phyloP scores from a whole-genome alignment of 2,888 invertebrate genomes.

The Mesodorylaimus sp. region DNA sequence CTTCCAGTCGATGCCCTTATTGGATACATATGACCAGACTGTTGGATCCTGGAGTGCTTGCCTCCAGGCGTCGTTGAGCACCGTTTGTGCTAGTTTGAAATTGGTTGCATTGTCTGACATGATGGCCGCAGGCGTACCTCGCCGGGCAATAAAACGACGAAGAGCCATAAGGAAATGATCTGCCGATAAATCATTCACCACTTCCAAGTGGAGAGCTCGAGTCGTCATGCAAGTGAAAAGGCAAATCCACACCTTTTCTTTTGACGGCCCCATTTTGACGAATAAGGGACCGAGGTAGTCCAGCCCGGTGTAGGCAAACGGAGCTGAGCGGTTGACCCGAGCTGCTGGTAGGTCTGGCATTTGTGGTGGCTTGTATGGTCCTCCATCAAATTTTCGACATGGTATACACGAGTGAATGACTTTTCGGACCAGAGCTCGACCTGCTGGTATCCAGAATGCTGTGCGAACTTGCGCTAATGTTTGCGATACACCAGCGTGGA shows the following conservation, averaged over 20 bases:
- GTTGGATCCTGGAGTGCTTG: no score
- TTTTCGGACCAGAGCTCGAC: no score
- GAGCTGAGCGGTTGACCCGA: no score
- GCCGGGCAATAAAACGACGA: conserved; percentile 24
- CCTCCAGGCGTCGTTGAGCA: no score
- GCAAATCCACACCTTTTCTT: conserved; percentile 25
- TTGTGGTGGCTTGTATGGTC: no score
- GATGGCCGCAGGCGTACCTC: conserved; percentile 24
- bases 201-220: conserved; percentile 31
- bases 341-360: no score
- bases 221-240: conserved; percentile 32
- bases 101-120: conserved; percentile 32
- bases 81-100: conserved; percentile 28
- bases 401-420: no score
- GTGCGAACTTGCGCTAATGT: no score
- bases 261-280: conserved; percentile 15
- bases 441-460: no score
- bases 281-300: conserved; percentile 31
- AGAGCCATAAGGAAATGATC: conserved; percentile 23
- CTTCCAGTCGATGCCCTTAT: conserved; percentile 18
- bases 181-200: conserved; percentile 22
- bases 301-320: conserved; percentile 19
- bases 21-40: conserved; percentile 6
- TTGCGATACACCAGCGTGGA: no score
- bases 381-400: no score